These are phyloP conservation scores for Hyppa rectilinea DNA, from an alignment of 2,888 invertebrate species.

Conservation along the genomic window DNA sequence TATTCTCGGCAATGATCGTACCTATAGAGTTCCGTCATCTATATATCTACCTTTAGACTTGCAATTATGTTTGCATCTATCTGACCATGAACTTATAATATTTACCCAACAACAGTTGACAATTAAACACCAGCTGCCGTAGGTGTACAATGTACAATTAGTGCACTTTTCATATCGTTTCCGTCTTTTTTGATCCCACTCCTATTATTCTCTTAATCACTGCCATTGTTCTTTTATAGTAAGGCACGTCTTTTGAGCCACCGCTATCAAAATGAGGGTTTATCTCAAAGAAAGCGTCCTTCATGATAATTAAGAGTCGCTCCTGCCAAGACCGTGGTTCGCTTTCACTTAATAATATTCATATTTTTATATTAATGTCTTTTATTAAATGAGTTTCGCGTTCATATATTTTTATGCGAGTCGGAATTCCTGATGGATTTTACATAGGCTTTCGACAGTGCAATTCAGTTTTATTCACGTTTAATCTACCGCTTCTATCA, in stretches of 20 bases:
- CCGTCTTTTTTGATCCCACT: constrained; percentile 46
- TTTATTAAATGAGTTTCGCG: constrained; percentile 31
- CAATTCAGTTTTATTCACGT: constrained; percentile 13
- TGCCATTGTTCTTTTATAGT: constrained; percentile 57
- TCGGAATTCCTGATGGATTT: constrained; percentile 17
- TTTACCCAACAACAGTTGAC: constrained; percentile 33
- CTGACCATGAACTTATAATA: constrained; percentile 49
- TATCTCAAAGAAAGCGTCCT: constrained; percentile 67
- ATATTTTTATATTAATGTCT: constrained; percentile 38
- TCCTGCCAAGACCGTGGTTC: constrained; percentile 47
- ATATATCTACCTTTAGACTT: constrained; percentile 14
- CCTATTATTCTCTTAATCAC: constrained; percentile 56
- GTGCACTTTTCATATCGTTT: constrained; percentile 49
- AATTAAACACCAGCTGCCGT: constrained; percentile 50
- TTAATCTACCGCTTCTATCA: constrained; percentile 22
- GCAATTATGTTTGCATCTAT: background rate
- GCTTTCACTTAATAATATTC: constrained; percentile 53
- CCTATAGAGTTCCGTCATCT: background rate
- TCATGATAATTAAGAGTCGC: constrained; percentile 58
- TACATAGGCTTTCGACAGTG: constrained; percentile 23
- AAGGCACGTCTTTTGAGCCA: constrained; percentile 45
- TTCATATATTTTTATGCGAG: background rate
- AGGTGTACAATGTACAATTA: constrained; percentile 58
- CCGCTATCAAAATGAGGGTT: constrained; percentile 50
- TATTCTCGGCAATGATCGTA: background rate